Conservation (phyloP, 1,140 invertebrate species). For the Heliothis virescens region DNA sequence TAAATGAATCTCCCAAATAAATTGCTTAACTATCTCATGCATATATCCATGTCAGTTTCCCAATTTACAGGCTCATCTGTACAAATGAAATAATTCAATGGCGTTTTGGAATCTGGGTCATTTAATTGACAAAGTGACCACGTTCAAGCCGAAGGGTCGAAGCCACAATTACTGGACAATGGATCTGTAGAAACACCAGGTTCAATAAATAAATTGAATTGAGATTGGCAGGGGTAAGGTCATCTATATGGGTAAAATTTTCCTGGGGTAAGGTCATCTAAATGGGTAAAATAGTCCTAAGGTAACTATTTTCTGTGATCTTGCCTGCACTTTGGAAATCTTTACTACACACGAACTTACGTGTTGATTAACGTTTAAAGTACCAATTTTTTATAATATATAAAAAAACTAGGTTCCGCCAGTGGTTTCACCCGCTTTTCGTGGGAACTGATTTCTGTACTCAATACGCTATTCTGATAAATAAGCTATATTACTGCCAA, state of each 20-base stretch:
- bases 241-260: background rate
- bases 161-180: constrained; percentile 32
- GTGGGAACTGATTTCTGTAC: too few species aligned
- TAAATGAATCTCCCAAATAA: too few species aligned
- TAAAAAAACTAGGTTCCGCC: too few species aligned
- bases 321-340: too few species aligned
- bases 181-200: constrained; percentile 15
- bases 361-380: too few species aligned
- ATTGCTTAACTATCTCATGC: too few species aligned
- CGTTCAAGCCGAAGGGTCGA: constrained; percentile 9
- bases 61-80: constrained; percentile 24
- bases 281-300: background rate
- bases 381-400: too few species aligned
- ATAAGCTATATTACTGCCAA: too few species aligned
- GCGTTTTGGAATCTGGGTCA: constrained; percentile 22
- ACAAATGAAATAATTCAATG: constrained; percentile 31
- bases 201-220: constrained; percentile 36
- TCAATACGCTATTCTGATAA: too few species aligned
- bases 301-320: too few species aligned
- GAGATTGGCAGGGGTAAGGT: background rate
- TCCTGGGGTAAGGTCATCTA: background rate
- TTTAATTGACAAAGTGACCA: constrained; percentile 36
- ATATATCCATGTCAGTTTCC: background rate
- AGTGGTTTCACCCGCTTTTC: too few species aligned
- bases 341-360: too few species aligned